Conservation (phyloP, 2,888 invertebrate genomes). For the Stictocephala bisonia region DNA sequence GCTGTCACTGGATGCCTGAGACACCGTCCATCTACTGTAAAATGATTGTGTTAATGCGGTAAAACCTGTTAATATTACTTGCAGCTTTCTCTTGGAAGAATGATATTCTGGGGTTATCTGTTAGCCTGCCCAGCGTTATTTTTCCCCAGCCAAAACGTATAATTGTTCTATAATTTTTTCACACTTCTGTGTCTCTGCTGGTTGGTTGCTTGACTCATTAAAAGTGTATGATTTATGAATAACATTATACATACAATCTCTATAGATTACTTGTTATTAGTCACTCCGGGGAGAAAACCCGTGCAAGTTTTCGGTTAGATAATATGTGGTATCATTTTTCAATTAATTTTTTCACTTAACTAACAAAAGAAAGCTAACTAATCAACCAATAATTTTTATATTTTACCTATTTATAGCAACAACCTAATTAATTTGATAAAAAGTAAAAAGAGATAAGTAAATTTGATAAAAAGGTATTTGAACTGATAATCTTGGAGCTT, state of each 20-base stretch:
- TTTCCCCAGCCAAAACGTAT: constrained; percentile 43
- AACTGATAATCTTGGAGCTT: too few species aligned
- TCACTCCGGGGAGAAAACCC: not conserved
- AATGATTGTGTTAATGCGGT: constrained; percentile 38
- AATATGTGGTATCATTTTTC: too few species aligned
- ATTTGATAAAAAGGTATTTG: too few species aligned
- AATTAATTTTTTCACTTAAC: too few species aligned
- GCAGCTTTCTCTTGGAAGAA: constrained; percentile 47
- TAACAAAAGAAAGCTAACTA: too few species aligned
- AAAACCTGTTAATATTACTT: constrained; percentile 44
- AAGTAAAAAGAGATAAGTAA: too few species aligned
- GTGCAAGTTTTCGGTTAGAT: constrained; percentile 20
- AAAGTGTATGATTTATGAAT: constrained; percentile 42
- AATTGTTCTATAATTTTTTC: constrained; percentile 46
- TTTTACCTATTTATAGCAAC: too few species aligned
- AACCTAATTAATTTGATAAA: too few species aligned
- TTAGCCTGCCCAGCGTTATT: constrained; percentile 48
- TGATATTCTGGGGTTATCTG: constrained; percentile 44
- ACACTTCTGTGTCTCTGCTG: constrained; percentile 49
- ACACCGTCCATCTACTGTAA: constrained; percentile 9
- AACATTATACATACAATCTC: constrained; percentile 25
- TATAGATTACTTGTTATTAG: not conserved
- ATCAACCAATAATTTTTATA: too few species aligned
- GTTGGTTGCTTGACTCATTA: constrained; percentile 50
- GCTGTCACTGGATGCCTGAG: too few species aligned